Base-by-base conservation (phyloP, 1,140 invertebrate species). In the Apocrypta bakeri region DNA sequence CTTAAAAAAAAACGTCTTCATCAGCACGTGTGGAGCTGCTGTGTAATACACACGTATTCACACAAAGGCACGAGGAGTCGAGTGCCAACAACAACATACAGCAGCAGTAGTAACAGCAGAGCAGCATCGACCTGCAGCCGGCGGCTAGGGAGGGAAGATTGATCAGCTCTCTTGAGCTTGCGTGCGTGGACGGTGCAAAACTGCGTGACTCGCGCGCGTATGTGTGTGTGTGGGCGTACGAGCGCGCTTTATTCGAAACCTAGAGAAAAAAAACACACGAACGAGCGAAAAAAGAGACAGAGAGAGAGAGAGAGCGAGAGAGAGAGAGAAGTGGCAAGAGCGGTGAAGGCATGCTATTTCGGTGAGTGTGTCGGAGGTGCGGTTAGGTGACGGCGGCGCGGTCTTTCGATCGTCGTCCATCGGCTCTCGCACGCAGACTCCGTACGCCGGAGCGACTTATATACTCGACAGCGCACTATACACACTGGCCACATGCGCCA, bases 401-500 rank as follows among this genome's bases (percentile, higher is more conserved):
- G 48, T 56, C 48, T 56, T 56, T 56, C 48, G 48, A 56, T 56
- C 48, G 48, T 56, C 48, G 48, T n/a, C 48, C 48, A 56, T 56
- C 48, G 48, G 48, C 48, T 56, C 48, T 56, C 48, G 48, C 48
- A 56, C 48, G 48, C 48, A 56, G 48, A 56, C 48, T 56, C 48
- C 48, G 48, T 56, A 21, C 48, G 48, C 48, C 21, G 48, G 48
- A 17, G n/a, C 48, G 48, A 56, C 48, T 56, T 56, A 56, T 56
- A 56, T 56, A 56, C 33, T 37, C 33, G 33, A 4, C 33, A 9
- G 33, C 33, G 33, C 33, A n/a, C n/a, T n/a, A n/a, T n/a, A n/a
- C n/a, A 2, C 3, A 37, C 48, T 56, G 48, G 48, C 48, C 48
- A 56, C 48, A 56, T 56, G 48, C 48, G 48, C 48, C 48, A 17